A percentile compares a stretch with the other conserved stretches of the same genome.
Conservation (phyloP, 2,113 vertebrate genomes). For the Daphoenositta chrysoptera region DNA sequence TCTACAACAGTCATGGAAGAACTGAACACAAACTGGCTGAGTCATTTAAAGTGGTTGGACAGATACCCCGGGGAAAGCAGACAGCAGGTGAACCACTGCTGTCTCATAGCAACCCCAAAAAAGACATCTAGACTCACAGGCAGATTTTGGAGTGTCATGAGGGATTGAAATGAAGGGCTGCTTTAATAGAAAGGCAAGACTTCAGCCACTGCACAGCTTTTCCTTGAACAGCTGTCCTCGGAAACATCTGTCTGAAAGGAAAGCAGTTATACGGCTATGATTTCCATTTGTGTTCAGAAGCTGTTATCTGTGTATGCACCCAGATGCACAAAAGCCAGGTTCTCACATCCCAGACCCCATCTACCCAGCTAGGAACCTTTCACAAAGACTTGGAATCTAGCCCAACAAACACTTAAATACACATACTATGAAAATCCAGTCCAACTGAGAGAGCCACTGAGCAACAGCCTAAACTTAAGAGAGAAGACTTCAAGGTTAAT, state of each 20-base stretch:
- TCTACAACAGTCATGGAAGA: neutral
- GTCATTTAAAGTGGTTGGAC: neutral
- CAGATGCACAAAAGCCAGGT: neutral
- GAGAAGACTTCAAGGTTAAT: neutral
- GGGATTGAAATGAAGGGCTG: neutral
- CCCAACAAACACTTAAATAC: neutral
- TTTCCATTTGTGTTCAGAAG: neutral
- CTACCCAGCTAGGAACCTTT: neutral
- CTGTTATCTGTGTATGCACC: neutral
- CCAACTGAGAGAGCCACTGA: neutral
- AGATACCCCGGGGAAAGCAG: rapidly evolving
- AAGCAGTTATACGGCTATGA: rapidly evolving
- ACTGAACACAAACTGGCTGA: neutral
- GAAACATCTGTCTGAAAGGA: neutral
- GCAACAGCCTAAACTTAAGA: neutral
- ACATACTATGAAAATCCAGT: neutral
- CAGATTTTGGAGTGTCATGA: neutral
- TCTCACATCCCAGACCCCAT: neutral
- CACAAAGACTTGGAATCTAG: neutral
- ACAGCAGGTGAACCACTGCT: neutral
- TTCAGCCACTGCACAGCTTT: neutral
- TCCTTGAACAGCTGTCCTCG: neutral
- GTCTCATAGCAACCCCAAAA: neutral
- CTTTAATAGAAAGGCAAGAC: neutral
- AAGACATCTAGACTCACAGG: neutral